phyloP scores from a whole-genome alignment of 2,888 invertebrate species.

The Trichopria drosophilae region DNA sequence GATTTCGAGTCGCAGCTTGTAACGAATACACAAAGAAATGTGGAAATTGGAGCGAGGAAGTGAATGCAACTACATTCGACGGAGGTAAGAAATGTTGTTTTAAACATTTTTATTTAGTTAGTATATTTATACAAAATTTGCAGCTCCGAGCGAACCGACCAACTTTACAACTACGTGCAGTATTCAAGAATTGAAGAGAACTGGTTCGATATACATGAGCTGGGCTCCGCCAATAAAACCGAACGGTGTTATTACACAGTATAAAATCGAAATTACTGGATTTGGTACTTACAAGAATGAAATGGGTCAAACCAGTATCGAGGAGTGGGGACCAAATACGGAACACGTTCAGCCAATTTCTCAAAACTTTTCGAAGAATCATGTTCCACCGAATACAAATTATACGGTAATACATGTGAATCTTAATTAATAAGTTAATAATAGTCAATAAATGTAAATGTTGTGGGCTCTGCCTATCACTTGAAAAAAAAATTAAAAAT shows the following conservation, averaged over 20 bases:
- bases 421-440: too few relatives aligned
- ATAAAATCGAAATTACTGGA: conserved; percentile 67
- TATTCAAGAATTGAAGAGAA: conserved; percentile 65
- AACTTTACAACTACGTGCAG: conserved; percentile 70
- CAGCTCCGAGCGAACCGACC: conserved; percentile 72
- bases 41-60: conserved; percentile 75
- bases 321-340: conserved; percentile 65
- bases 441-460: background rate
- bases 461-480: background rate
- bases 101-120: background rate
- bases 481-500: background rate
- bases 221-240: conserved; percentile 76
- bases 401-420: conserved; percentile 81
- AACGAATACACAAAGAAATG: conserved; percentile 76
- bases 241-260: conserved; percentile 79
- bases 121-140: conserved; percentile 28
- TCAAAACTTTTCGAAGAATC: conserved; percentile 56
- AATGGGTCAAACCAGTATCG: conserved; percentile 57
- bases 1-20: conserved; percentile 80
- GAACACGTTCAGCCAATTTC: conserved; percentile 63
- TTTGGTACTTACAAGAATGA: conserved; percentile 60
- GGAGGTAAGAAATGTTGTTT: conserved; percentile 59
- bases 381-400: conserved; percentile 80
- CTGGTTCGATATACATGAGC: conserved; percentile 68
- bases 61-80: conserved; percentile 82